Base-by-base conservation (phyloP, 64 coral and sea anemone genomes). In the Trachythela sp. region DNA sequence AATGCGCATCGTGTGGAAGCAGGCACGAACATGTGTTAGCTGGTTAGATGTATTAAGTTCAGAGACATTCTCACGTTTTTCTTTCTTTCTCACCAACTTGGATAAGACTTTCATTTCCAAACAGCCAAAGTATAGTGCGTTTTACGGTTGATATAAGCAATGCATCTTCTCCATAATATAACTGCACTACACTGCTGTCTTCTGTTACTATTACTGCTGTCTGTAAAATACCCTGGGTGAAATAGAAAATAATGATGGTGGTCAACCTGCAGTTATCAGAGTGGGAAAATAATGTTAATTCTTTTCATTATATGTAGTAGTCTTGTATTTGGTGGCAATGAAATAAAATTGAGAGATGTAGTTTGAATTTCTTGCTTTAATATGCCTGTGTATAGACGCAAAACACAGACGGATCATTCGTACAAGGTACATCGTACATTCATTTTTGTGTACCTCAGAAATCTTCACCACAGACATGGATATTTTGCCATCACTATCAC, bases 1-100 rank as follows among this genome's bases (percentile, higher is more conserved):
- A n/a, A n/a, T n/a, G n/a, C n/a, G n/a, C n/a, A n/a, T n/a, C n/a
- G n/a, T n/a, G n/a, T n/a, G n/a, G n/a, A n/a, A n/a, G n/a, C n/a
- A n/a, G n/a, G n/a, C n/a, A n/a, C n/a, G n/a, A n/a, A n/a, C n/a
- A n/a, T n/a, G n/a, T n/a, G n/a, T n/a, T n/a, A 45, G 42, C 4
- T 45, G 42, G 11, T 45, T 45, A 45, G 11, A 45, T 11, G 11
- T 45, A 6, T 45, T 45, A 6, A 6, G 42, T 11, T 45, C 42
- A 45, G 42, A 11, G 42, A 45, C 11, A 45, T 80, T 80, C 75
- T 80, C 34, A 80, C 75, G 75, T 80, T 36, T 80, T 80, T 80
- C 75, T 7, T 80, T 80, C 75, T 39, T 80, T 80, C 37, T 80
- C 75, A 80, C 75, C 75, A 36, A 80, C 75, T 80, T 80, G 75